Conservation (phyloP, 2,888 invertebrate genomes). For the Tanypteryx hageni region DNA sequence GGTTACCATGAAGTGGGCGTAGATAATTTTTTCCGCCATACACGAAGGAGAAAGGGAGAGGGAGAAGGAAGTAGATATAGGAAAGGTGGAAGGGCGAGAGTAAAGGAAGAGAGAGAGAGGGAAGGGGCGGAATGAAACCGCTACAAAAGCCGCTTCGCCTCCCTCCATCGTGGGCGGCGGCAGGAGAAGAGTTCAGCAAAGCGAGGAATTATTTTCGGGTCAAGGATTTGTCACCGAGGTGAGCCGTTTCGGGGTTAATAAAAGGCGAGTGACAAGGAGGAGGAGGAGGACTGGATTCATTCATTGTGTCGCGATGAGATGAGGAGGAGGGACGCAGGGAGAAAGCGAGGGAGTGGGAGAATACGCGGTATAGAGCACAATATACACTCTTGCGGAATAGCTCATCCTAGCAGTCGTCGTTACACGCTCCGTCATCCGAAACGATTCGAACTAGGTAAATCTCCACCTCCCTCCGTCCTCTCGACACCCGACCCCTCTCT, state of each 20-base stretch:
- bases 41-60: background rate
- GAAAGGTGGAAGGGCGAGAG: background rate
- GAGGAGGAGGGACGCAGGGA: background rate
- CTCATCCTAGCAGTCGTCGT: background rate
- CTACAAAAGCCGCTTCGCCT: background rate
- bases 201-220: slow-evolving; percentile 28
- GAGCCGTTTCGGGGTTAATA: slow-evolving; percentile 25
- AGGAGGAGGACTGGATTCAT: background rate
- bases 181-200: slow-evolving; percentile 22
- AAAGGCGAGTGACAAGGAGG: background rate
- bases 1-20: slow-evolving; percentile 14
- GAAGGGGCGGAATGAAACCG: slow-evolving; percentile 20
- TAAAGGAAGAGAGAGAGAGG: background rate
- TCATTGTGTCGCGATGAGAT: background rate
- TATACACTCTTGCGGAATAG: background rate
- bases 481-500: too few relatives aligned
- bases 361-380: background rate
- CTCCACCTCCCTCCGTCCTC: background rate
- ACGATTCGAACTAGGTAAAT: slow-evolving; percentile 21
- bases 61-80: background rate
- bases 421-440: background rate
- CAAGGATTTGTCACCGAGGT: slow-evolving; percentile 30
- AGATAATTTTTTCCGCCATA: background rate
- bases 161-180: background rate
- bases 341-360: background rate